Percentiles rank a stretch among this genome's conserved stretches.
These are phyloP conservation scores for Cheilosia variabilis DNA, from an alignment of 2,888 invertebrate genomes.

Conservation along the genomic window DNA sequence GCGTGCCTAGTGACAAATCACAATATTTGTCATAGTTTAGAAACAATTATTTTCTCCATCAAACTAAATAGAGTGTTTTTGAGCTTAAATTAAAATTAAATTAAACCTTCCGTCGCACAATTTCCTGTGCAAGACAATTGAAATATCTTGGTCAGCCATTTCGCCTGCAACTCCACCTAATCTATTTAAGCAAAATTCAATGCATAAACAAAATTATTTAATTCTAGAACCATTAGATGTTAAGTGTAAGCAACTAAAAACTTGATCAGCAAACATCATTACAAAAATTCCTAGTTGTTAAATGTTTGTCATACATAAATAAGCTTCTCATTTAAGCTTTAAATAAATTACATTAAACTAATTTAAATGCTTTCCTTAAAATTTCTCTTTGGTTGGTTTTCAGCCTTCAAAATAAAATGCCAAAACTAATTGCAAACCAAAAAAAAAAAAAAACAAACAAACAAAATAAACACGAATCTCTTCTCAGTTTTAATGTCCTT, in stretches of 20 bases:
- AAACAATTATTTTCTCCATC: too few relatives aligned
- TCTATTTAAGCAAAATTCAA: background rate
- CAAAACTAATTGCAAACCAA: constrained; percentile 67
- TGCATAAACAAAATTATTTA: background rate
- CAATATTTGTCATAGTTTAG: too few relatives aligned
- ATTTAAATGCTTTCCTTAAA: constrained; percentile 74
- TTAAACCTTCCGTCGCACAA: too few relatives aligned
- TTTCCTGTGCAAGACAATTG: too few relatives aligned
- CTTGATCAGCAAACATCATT: constrained; percentile 35
- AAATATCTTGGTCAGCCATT: background rate
- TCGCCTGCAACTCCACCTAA: background rate
- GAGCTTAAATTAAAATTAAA: too few relatives aligned
- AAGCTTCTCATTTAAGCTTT: constrained; percentile 47
- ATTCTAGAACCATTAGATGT: constrained; percentile 65
- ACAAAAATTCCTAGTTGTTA: constrained; percentile 1
- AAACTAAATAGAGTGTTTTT: too few relatives aligned
- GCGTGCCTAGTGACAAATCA: too few relatives aligned
- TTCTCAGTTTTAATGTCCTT: constrained; percentile 60
- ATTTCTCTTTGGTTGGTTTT: constrained; percentile 74
- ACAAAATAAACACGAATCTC: constrained; percentile 55
- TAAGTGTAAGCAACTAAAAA: constrained; percentile 25
- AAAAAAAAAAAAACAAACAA: constrained; percentile 22
- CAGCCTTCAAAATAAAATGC: constrained; percentile 71
- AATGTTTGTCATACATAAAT: constrained; percentile 45
- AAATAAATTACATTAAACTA: constrained; percentile 46